A percentile compares a stretch with the other conserved stretches of the same genome.
phyloP scores from a whole-genome alignment of 1,140 invertebrate species.

The Dendroctonus valens region DNA sequence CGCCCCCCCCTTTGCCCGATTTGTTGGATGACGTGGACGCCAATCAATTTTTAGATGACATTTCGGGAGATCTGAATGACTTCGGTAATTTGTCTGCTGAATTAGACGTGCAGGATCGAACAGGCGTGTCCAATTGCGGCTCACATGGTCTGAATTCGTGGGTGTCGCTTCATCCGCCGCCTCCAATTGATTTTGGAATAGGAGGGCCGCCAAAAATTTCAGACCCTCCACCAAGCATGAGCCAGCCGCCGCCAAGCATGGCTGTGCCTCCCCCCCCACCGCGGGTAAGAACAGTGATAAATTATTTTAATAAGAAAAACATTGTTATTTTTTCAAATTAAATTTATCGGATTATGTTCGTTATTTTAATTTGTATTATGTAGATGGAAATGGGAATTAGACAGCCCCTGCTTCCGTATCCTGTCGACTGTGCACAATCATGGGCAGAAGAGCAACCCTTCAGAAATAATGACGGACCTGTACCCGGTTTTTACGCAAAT shows the following conservation, averaged over 20 bases:
- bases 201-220: slow-evolving; percentile 2
- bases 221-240: background rate
- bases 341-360: background rate
- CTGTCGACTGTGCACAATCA: background rate
- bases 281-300: background rate
- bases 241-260: no score
- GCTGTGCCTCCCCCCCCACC: slow-evolving; percentile 6
- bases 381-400: background rate
- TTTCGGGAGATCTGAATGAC: slow-evolving; percentile 30
- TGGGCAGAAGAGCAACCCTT: background rate
- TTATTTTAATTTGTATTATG: background rate
- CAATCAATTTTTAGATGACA: slow-evolving; percentile 35
- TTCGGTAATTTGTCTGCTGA: slow-evolving; percentile 30
- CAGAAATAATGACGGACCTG: background rate
- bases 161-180: slow-evolving; percentile 8
- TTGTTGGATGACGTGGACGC: slow-evolving; percentile 42
- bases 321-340: background rate
- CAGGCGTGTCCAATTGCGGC: background rate
- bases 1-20: slow-evolving; percentile 45
- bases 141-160: slow-evolving; percentile 1
- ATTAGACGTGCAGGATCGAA: background rate
- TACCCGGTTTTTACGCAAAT: slow-evolving; percentile 7
- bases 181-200: slow-evolving; percentile 20
- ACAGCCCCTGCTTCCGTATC: background rate
- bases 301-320: background rate